Evolutionary conservation across 30 jellyfish, hydroid and myxozoan species (phyloP).

Genomic region (Turritopsis rubra): DNA sequence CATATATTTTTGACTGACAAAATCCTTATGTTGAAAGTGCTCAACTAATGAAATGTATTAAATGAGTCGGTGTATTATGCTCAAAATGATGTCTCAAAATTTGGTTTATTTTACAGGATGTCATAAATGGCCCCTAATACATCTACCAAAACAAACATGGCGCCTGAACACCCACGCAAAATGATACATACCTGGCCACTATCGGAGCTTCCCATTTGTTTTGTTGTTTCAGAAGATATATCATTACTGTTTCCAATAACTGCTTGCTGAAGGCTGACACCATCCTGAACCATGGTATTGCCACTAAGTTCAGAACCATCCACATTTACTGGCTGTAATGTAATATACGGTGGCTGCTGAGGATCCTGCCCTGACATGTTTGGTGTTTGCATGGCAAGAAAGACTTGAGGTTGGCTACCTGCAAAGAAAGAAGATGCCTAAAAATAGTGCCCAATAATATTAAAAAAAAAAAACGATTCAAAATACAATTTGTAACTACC

Average conservation of each 20-base stretch:
- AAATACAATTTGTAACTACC: background rate
- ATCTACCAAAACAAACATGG: too few relatives aligned
- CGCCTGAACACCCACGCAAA: too few relatives aligned
- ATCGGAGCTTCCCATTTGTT: constrained; percentile 1
- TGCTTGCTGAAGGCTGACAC: constrained; percentile 73
- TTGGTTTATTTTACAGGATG: too few relatives aligned
- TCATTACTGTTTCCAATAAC: constrained; percentile 28
- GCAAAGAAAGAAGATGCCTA: background rate
- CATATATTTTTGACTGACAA: too few relatives aligned
- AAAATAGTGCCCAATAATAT: too few relatives aligned
- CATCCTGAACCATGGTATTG: constrained; percentile 69
- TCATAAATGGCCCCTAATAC: too few relatives aligned
- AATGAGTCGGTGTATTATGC: too few relatives aligned
- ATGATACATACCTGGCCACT: constrained; percentile 17
- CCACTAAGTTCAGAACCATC: constrained; percentile 65
- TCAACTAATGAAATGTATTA: too few relatives aligned
- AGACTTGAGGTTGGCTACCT: constrained; percentile 90
- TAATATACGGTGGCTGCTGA: constrained; percentile 67
- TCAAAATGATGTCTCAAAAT: too few relatives aligned
- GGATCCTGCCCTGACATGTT: constrained; percentile 63
- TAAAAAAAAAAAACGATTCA: too few relatives aligned
- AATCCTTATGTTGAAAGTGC: too few relatives aligned
- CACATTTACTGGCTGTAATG: constrained; percentile 83
- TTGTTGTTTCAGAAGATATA: background rate
- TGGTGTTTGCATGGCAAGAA: constrained; percentile 89